Conservation (phyloP, 2,113 vertebrate genomes). For the Pipra filicauda region DNA sequence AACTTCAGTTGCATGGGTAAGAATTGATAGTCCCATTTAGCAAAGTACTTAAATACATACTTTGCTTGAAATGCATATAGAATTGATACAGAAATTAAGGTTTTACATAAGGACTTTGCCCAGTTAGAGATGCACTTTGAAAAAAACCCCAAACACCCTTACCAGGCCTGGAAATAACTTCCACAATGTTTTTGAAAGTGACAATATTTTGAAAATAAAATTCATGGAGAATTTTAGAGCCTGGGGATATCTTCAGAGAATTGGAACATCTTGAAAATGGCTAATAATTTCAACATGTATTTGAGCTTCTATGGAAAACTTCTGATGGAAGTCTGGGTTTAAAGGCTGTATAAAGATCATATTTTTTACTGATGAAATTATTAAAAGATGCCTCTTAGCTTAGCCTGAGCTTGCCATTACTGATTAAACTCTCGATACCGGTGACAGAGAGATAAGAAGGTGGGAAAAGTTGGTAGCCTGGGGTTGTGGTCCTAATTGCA, state of each 20-base stretch:
- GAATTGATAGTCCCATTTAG: background rate
- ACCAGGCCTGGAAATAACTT: background rate
- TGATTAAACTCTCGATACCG: background rate
- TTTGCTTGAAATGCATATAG: background rate
- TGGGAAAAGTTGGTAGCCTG: background rate
- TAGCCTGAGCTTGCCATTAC: background rate
- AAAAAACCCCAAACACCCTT: background rate
- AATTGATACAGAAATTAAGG: background rate
- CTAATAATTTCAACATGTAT: background rate
- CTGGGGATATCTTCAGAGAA: background rate
- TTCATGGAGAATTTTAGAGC: background rate
- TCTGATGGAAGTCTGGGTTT: background rate
- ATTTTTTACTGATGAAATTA: background rate
- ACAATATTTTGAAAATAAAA: background rate
- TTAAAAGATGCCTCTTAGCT: background rate
- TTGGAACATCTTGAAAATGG: background rate
- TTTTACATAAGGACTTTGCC: background rate
- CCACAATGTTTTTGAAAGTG: background rate
- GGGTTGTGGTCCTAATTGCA: background rate
- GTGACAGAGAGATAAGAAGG: background rate
- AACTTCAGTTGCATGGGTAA: background rate
- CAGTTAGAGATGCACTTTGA: background rate
- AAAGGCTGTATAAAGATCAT: background rate
- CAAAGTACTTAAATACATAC: background rate
- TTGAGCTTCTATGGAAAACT: background rate